Conservation (phyloP, 2,113 vertebrate species). For the Bucco capensis region DNA sequence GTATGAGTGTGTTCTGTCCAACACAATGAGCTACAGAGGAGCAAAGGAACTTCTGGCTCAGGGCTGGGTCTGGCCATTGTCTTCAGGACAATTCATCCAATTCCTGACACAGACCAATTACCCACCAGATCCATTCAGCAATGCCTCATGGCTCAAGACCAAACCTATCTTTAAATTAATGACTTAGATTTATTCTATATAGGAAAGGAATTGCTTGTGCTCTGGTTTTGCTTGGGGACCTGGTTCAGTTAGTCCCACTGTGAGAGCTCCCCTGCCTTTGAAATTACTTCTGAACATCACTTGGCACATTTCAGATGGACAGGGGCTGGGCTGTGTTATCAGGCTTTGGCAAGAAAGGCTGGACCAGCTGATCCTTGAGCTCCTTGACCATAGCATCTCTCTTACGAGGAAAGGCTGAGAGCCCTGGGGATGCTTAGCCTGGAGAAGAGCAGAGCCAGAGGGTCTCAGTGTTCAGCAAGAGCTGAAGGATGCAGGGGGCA, state of each 20-base stretch:
- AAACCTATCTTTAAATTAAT: fast-evolving
- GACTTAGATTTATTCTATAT: fast-evolving
- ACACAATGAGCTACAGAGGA: fast-evolving
- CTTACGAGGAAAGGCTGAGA: no score
- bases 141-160: background rate
- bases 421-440: no score
- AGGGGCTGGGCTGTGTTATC: background rate
- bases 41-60: background rate
- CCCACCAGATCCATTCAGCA: background rate
- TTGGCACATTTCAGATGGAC: background rate
- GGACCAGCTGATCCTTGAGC: no score
- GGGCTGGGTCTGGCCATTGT: fast-evolving
- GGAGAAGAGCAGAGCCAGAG: no score
- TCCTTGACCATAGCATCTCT: no score
- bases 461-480: no score
- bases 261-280: background rate
- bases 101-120: no score
- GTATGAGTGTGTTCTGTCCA: background rate
- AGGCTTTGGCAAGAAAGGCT: no score
- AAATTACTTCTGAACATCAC: background rate
- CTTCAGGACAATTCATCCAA: fast-evolving
- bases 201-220: fast-evolving
- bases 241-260: fast-evolving
- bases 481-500: no score
- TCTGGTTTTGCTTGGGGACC: fast-evolving